A percentile compares a stretch with the other conserved stretches of the same genome.
These are phyloP conservation scores for Chrysolina haemoptera DNA, from an alignment of 2,888 invertebrate genomes.

Conservation along the genomic window DNA sequence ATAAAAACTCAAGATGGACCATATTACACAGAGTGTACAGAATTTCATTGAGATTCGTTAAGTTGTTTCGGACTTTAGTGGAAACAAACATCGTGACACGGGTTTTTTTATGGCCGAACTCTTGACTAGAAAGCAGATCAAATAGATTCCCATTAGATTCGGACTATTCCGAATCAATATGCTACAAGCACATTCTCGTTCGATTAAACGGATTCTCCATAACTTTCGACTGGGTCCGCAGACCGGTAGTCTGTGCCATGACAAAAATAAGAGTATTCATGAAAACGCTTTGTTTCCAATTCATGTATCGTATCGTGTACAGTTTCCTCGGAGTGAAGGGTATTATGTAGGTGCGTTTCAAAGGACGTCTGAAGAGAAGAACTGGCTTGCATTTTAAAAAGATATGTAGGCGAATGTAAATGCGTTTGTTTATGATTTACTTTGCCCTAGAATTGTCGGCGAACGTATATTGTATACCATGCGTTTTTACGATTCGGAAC, in stretches of 20 bases:
- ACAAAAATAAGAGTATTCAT: slow-evolving; percentile 13
- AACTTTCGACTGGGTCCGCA: slow-evolving; percentile 2
- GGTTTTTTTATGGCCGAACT: not conserved
- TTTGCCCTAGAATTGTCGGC: slow-evolving; percentile 11
- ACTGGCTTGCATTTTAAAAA: slow-evolving; percentile 19
- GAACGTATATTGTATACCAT: not conserved
- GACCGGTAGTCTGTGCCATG: slow-evolving; percentile 10
- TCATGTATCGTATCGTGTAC: slow-evolving; percentile 20
- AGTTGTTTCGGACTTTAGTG: too few relatives aligned
- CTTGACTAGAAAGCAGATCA: too few relatives aligned
- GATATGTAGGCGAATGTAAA: slow-evolving; percentile 21
- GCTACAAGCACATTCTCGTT: not conserved
- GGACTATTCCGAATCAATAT: too few relatives aligned
- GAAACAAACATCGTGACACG: too few relatives aligned
- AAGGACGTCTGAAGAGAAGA: slow-evolving; percentile 19
- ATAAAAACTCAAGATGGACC: too few relatives aligned
- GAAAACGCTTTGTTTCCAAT: not conserved
- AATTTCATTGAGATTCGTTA: too few relatives aligned
- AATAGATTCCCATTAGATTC: too few relatives aligned
- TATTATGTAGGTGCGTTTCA: slow-evolving; percentile 22
- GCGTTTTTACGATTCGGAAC: too few relatives aligned
- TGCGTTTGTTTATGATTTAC: slow-evolving; percentile 9
- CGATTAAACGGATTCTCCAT: not conserved
- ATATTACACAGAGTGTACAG: too few relatives aligned
- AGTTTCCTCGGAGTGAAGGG: slow-evolving; percentile 17